Conservation (phyloP, 2,888 invertebrate genomes). For the Chrysopilus asiliformis region DNA sequence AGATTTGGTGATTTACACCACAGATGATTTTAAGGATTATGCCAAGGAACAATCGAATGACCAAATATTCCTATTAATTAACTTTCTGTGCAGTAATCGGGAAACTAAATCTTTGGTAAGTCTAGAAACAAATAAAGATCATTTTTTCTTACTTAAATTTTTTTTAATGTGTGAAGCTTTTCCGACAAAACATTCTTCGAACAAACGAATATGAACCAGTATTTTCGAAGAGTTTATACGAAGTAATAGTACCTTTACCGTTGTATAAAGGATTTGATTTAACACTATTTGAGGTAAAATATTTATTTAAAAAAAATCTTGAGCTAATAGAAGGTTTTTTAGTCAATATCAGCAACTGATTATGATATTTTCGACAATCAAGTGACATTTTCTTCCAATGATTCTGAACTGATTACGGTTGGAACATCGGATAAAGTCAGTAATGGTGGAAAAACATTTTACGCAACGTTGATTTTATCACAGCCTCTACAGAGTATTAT, state of each 20-base stretch:
- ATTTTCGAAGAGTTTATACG: conserved; percentile 19
- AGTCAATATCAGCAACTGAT: conserved; percentile 20
- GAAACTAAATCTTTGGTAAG: conserved; percentile 15
- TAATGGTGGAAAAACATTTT: conserved; percentile 16
- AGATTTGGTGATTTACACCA: conserved; percentile 15
- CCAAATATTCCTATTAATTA: conserved; percentile 16
- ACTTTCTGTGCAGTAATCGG: conserved; percentile 16
- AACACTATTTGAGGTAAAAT: conserved; percentile 15
- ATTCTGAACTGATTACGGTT: conserved; percentile 15
- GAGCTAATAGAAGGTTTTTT: background rate
- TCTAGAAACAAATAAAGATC: no score
- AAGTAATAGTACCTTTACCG: conserved; percentile 19
- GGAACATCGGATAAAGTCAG: conserved; percentile 10
- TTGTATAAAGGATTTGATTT: conserved; percentile 20
- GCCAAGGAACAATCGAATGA: conserved; percentile 17
- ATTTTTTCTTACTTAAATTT: no score
- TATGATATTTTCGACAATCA: conserved; percentile 19
- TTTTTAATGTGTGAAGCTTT: conserved; percentile 12
- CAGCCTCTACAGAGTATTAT: conserved; percentile 16
- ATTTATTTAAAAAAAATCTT: background rate
- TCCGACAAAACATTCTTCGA: conserved; percentile 17
- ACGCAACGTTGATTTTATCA: conserved; percentile 16
- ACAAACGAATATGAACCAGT: conserved; percentile 19
- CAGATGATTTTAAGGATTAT: conserved; percentile 18
- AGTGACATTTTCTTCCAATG: conserved; percentile 18